Evolutionary conservation across 1,140 invertebrate genomes (phyloP).

Genomic region (Sycophila sp.): DNA sequence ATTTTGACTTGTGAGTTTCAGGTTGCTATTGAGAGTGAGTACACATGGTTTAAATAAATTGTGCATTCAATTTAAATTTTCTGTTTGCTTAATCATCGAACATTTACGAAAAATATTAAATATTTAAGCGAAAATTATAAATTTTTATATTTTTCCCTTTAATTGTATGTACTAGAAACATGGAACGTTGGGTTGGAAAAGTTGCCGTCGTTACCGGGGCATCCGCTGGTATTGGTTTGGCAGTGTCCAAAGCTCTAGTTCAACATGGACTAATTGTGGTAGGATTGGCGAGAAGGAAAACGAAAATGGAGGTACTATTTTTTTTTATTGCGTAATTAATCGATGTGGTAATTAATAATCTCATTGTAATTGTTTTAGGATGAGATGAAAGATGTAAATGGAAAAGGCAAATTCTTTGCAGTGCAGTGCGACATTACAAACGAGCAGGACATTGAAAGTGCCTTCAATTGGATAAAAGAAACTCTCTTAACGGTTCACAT

Average conservation of each 20-base stretch:
- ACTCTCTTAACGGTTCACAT: slow-evolving; percentile 72
- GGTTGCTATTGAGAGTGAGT: no score
- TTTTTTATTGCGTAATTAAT: background rate
- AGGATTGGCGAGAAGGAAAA: slow-evolving; percentile 1
- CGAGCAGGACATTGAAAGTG: slow-evolving; percentile 69
- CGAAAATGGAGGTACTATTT: slow-evolving; percentile 12
- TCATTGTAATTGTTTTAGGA: slow-evolving; percentile 28
- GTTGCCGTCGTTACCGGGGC: slow-evolving; percentile 20
- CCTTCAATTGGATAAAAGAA: slow-evolving; percentile 70
- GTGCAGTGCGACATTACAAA: slow-evolving; percentile 70
- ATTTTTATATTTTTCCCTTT: no score
- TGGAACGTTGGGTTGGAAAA: slow-evolving; percentile 24
- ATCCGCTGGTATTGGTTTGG: background rate
- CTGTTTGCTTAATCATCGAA: no score
- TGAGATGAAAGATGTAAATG: slow-evolving; percentile 41
- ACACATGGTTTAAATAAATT: no score
- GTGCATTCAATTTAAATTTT: no score
- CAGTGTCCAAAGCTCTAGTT: background rate
- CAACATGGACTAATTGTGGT: background rate
- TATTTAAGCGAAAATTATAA: no score
- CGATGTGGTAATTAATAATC: background rate
- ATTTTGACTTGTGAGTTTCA: no score
- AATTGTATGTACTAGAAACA: no score
- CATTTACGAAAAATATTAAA: no score
- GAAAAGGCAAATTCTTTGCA: slow-evolving; percentile 53